A percentile compares a stretch with the other conserved stretches of the same genome.
Conservation (phyloP, 2,797 vertebrate genomes). For the Galaxias olidus region DNA sequence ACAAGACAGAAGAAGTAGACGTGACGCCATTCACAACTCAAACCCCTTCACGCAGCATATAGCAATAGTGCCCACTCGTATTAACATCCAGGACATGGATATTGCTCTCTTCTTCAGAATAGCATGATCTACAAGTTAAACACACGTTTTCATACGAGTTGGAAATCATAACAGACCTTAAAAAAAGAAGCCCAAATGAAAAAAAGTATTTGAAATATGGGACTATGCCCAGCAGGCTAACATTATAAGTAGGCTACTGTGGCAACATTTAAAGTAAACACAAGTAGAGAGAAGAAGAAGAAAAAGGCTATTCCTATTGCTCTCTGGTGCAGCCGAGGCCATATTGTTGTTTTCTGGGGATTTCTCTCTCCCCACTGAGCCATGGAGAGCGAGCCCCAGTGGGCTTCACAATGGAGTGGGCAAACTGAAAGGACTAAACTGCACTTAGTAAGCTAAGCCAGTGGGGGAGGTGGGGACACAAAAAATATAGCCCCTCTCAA, state of each 20-base stretch:
- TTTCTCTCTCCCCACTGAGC: constrained; percentile 42
- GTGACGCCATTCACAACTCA: not conserved
- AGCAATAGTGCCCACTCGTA: no score
- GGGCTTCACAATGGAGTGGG: constrained; percentile 79
- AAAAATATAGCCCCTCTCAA: constrained; percentile 79
- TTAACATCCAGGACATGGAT: no score
- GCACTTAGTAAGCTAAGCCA: constrained; percentile 68
- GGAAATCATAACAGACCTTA: no score
- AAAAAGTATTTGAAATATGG: no score
- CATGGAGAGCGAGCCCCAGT: constrained; percentile 65
- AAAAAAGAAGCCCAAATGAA: no score
- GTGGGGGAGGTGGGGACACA: constrained; percentile 66
- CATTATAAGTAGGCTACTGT: no score
- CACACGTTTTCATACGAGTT: no score
- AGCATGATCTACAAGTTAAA: no score
- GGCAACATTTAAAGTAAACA: not conserved
- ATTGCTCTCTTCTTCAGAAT: no score
- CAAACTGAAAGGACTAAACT: constrained; percentile 81
- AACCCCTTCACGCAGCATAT: not conserved
- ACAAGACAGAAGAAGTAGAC: not conserved
- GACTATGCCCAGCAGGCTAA: no score
- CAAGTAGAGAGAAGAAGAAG: constrained; percentile 12
- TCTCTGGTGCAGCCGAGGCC: constrained; percentile 44
- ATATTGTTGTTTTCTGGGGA: constrained; percentile 55
- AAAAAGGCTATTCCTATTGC: constrained; percentile 27